phyloP scores from a whole-genome alignment of 1,140 invertebrate species.

The Mya arenaria region DNA sequence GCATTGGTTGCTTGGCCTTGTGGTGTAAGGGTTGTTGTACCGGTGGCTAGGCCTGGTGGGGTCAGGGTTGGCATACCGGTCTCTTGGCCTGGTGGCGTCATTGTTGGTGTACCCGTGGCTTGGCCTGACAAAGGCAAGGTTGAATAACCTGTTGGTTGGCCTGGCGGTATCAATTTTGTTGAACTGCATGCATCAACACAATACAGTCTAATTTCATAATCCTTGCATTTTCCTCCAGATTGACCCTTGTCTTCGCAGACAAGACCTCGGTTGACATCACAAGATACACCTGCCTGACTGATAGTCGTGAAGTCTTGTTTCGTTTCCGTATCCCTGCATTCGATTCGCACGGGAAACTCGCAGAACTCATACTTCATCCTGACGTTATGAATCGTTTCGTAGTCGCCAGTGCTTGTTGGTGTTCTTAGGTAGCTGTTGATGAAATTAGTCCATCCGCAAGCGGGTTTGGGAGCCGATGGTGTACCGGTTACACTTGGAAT shows the following conservation, averaged over 20 bases:
- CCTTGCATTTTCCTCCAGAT: slow-evolving; percentile 58
- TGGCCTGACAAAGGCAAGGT: slow-evolving; percentile 1
- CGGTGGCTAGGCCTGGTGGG: not conserved
- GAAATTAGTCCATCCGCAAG: slow-evolving; percentile 67
- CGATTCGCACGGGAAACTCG: slow-evolving; percentile 35
- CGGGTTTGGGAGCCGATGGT: slow-evolving; percentile 53
- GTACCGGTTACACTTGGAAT: too few relatives aligned
- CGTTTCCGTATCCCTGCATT: slow-evolving; percentile 46
- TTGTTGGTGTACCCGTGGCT: slow-evolving; percentile 20
- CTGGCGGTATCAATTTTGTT: slow-evolving; percentile 43
- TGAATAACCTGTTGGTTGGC: not conserved
- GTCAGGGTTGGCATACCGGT: slow-evolving; percentile 5
- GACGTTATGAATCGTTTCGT: slow-evolving; percentile 65
- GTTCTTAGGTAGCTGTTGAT: slow-evolving; percentile 62
- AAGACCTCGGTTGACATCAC: slow-evolving; percentile 68
- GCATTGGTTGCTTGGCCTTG: not conserved
- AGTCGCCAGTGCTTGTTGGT: slow-evolving; percentile 59
- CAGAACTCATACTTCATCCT: slow-evolving; percentile 47
- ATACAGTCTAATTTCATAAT: slow-evolving; percentile 70
- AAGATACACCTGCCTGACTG: slow-evolving; percentile 65
- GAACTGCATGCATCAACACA: slow-evolving; percentile 67
- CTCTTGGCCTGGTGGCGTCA: not conserved
- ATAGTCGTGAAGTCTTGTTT: slow-evolving; percentile 56
- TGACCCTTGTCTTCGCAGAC: slow-evolving; percentile 68
- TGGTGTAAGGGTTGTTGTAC: slow-evolving; percentile 36